phyloP scores from a whole-genome alignment of 2,888 invertebrate species.

The Pristionchus exspectatus region DNA sequence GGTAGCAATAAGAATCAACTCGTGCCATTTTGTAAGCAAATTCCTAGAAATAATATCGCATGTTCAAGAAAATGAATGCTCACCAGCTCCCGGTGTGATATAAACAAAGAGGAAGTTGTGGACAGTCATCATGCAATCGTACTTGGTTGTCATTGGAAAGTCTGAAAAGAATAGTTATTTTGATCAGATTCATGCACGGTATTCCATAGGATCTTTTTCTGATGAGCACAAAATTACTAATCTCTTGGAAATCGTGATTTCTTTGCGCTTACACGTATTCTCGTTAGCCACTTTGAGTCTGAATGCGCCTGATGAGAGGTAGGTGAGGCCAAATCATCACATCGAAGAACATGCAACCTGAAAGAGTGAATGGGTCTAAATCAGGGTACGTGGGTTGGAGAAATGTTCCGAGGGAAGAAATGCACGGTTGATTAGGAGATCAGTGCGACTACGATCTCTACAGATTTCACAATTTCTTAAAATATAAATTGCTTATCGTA shows the following conservation, averaged over 20 bases:
- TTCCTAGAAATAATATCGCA: neutral
- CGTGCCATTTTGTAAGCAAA: neutral
- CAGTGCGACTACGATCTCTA: neutral
- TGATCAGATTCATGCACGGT: no score
- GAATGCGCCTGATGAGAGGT: conserved; percentile 42
- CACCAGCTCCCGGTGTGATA: conserved; percentile 35
- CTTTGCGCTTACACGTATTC: neutral
- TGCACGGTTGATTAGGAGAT: neutral
- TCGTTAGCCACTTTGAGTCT: conserved; percentile 26
- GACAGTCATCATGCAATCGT: conserved; percentile 31
- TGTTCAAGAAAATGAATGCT: neutral
- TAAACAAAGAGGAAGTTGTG: conserved; percentile 47
- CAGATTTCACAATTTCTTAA: no score
- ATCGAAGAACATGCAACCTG: conserved; percentile 51
- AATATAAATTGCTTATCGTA: no score
- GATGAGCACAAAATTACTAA: neutral
- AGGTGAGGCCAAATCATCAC: conserved; percentile 48
- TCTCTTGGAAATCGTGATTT: neutral
- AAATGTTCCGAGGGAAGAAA: neutral
- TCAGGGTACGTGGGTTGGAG: neutral
- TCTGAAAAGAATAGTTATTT: neutral
- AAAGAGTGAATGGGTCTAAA: neutral
- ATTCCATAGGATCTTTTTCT: no score
- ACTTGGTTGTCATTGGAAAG: conserved; percentile 26
- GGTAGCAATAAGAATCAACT: neutral